Conservation (phyloP, 1,140 invertebrate species). For the Globodera ellingtonae region DNA sequence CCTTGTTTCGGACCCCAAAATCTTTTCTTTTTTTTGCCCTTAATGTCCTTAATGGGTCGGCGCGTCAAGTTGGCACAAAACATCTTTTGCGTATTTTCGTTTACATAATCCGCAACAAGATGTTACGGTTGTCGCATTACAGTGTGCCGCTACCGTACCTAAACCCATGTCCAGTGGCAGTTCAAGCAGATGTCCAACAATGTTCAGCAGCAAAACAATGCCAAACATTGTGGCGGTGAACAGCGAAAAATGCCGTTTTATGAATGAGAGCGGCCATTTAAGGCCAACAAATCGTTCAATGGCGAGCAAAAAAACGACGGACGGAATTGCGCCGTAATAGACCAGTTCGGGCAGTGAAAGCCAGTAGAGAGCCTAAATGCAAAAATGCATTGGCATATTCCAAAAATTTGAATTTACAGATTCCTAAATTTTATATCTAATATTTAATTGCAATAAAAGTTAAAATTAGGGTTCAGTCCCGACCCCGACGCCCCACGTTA, state of each 20-base stretch:
- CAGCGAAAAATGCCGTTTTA: not conserved
- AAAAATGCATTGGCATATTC: not conserved
- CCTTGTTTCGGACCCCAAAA: no score
- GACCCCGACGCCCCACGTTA: no score
- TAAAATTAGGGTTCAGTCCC: not conserved
- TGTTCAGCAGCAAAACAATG: constrained; percentile 4
- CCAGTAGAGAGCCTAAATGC: constrained; percentile 12
- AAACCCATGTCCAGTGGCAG: constrained; percentile 6
- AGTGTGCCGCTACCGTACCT: not conserved
- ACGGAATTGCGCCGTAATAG: constrained; percentile 21
- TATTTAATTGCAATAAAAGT: no score
- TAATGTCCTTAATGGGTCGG: no score
- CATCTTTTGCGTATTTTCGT: not conserved
- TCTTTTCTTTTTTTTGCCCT: no score
- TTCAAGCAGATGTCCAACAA: constrained; percentile 15
- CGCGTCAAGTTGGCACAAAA: not conserved
- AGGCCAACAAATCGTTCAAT: constrained; percentile 10
- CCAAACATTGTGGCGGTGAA: not conserved
- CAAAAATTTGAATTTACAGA: not conserved
- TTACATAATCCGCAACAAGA: not conserved
- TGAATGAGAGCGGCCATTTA: not conserved
- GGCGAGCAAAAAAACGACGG: constrained; percentile 14
- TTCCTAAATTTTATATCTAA: no score
- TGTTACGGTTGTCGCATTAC: no score
- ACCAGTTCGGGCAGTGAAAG: constrained; percentile 27